These are phyloP conservation scores for Philereme transversata DNA, from an alignment of 2,888 invertebrate genomes.

Conservation along the genomic window DNA sequence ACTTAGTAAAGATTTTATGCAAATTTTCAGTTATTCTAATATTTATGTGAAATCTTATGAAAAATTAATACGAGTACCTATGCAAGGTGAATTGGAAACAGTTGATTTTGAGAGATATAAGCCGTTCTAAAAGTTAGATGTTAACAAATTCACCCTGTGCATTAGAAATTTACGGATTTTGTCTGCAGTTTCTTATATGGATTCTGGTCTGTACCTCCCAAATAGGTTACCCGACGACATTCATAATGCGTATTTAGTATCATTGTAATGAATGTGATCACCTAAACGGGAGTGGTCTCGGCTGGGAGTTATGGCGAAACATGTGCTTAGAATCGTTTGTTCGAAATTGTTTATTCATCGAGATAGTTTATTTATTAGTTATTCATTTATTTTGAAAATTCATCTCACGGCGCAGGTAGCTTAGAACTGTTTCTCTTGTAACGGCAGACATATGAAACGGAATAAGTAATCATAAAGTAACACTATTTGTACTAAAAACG, in stretches of 20 bases:
- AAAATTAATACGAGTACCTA: no score
- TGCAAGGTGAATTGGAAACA: no score
- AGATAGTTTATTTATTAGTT: conserved; percentile 10
- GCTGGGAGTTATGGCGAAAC: conserved; percentile 32
- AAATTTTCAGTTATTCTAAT: no score
- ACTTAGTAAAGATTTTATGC: no score
- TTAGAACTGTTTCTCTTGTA: conserved; percentile 3
- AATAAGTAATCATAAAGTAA: not conserved
- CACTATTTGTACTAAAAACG: no score
- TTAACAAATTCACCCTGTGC: no score
- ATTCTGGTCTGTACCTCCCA: conserved; percentile 13
- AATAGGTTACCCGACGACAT: conserved; percentile 56
- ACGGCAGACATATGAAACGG: conserved; percentile 2
- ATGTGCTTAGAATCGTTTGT: conserved; percentile 32
- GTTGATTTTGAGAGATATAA: no score
- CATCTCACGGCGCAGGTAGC: conserved; percentile 16
- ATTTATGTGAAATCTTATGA: no score
- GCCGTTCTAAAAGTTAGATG: no score
- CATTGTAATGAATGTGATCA: conserved; percentile 63
- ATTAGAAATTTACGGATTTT: conserved; percentile 10
- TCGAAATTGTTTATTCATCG: conserved; percentile 30
- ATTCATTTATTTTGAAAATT: conserved; percentile 29
- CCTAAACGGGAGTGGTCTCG: conserved; percentile 53
- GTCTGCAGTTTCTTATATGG: conserved; percentile 4
- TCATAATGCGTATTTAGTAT: conserved; percentile 70